Percentiles rank a stretch among this genome's conserved stretches.
Conservation (phyloP, 2,797 vertebrate species). For the Smutsia temminckii region DNA sequence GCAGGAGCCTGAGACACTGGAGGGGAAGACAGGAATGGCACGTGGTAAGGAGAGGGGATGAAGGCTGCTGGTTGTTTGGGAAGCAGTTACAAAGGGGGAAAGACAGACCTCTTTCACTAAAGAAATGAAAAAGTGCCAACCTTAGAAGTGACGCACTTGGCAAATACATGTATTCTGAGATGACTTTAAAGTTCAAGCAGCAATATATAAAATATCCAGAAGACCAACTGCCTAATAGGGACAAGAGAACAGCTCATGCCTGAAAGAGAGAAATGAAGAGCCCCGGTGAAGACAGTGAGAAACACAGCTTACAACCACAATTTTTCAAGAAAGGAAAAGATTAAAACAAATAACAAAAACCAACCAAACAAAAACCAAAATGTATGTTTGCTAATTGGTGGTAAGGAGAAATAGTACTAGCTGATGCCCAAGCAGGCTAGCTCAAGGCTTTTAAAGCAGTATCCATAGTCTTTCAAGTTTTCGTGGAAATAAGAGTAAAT, state of each 20-base stretch:
- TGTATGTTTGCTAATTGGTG: not conserved
- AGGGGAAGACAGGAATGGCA: accelerated
- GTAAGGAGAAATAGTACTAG: not conserved
- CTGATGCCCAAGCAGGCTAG: not conserved
- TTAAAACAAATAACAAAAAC: constrained; percentile 22
- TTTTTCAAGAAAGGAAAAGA: not conserved
- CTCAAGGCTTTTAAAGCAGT: not conserved
- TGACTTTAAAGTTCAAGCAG: not conserved
- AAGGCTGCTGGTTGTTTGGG: not conserved
- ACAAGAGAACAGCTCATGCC: not conserved
- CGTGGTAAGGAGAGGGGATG: not conserved
- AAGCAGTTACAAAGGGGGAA: not conserved
- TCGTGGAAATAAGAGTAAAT: not conserved
- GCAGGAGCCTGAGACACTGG: not conserved
- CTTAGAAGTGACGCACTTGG: not conserved
- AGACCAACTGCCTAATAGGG: not conserved
- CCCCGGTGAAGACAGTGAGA: not conserved
- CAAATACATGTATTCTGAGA: not conserved
- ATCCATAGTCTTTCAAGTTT: not conserved
- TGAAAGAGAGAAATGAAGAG: not conserved
- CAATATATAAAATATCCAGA: not conserved
- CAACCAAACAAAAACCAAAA: not conserved
- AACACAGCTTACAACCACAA: not conserved
- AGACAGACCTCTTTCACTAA: not conserved
- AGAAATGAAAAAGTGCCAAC: not conserved